phyloP scores from a whole-genome alignment of 2,797 vertebrate genomes.

The Lophotriccus pileatus region DNA sequence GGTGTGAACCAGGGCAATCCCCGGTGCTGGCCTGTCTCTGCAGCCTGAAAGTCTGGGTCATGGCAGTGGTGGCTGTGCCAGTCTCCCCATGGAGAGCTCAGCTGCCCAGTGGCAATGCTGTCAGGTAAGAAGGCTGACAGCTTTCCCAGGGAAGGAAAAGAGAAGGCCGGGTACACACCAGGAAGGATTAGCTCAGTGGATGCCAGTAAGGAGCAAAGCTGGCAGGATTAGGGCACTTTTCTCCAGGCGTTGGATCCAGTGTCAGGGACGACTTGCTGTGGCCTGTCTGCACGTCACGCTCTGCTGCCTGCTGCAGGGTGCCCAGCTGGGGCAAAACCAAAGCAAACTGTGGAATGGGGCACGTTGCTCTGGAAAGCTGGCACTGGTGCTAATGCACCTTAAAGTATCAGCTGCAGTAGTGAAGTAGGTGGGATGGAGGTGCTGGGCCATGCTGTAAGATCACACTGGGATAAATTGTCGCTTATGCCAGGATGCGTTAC shows the following conservation, averaged over 20 bases:
- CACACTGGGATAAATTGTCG: neutral
- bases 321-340: neutral
- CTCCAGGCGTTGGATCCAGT: neutral
- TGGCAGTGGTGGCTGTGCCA: rapidly evolving
- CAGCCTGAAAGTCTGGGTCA: neutral
- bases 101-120: rapidly evolving
- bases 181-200: neutral
- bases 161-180: neutral
- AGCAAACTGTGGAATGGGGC: neutral
- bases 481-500: neutral
- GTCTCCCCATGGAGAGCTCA: neutral
- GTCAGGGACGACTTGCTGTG: neutral
- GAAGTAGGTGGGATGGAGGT: neutral
- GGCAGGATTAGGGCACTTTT: neutral
- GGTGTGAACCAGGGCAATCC: neutral
- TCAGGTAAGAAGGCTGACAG: neutral
- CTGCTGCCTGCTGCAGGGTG: neutral
- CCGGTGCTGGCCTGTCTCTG: neutral
- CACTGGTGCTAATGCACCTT: neutral
- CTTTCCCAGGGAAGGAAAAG: neutral
- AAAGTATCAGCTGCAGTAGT: neutral
- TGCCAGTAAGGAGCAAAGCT: constrained; percentile 2
- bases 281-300: neutral
- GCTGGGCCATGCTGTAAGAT: neutral
- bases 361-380: neutral